phyloP scores from a whole-genome alignment of 2,888 invertebrate species.

The Cephalotes varians region DNA sequence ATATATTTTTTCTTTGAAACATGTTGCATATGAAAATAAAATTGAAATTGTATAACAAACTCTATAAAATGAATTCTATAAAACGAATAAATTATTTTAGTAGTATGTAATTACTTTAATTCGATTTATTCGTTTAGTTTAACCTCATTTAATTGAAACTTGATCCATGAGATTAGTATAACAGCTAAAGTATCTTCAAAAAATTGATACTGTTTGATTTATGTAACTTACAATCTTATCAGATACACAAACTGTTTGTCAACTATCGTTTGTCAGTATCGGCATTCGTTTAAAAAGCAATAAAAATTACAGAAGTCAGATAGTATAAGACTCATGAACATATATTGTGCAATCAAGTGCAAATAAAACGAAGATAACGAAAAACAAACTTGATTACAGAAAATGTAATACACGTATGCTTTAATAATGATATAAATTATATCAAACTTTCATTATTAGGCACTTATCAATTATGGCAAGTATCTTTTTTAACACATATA shows the following conservation, averaged over 20 bases:
- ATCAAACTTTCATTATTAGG: not conserved
- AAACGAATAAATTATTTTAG: conserved; percentile 10
- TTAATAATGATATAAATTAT: not conserved
- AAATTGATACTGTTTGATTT: not conserved
- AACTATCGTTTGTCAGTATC: not conserved
- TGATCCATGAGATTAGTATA: not conserved
- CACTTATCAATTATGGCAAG: not conserved
- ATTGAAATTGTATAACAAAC: not conserved
- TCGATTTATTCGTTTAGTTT: not conserved
- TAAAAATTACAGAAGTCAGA: not conserved
- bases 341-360: not conserved
- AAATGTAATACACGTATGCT: not conserved
- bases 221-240: not conserved
- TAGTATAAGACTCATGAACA: not conserved
- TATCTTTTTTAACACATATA: not conserved
- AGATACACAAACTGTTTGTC: not conserved
- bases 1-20: not conserved
- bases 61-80: not conserved
- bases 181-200: not conserved
- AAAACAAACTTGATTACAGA: not conserved
- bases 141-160: not conserved
- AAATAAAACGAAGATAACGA: not conserved
- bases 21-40: not conserved
- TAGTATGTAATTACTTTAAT: conserved; percentile 1
- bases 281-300: not conserved